Percentiles rank a stretch among this genome's conserved stretches.
Evolutionary conservation across 2,113 vertebrate species (phyloP).

Genomic region (Deroptyus accipitrinus): DNA sequence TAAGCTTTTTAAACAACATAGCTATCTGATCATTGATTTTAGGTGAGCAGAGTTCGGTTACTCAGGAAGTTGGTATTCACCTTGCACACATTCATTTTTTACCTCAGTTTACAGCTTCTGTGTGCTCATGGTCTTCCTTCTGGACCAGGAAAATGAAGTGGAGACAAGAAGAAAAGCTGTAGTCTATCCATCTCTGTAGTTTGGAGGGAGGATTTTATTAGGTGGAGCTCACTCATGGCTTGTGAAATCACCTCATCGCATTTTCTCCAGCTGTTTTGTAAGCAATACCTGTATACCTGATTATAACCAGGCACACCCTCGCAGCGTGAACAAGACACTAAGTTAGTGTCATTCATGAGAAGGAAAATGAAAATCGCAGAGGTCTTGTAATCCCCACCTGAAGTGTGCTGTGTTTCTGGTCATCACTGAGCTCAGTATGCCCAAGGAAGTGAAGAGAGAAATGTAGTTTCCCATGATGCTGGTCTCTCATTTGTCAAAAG

Average conservation of each 20-base stretch:
- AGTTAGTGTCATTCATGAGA: background rate
- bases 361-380: background rate
- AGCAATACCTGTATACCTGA: background rate
- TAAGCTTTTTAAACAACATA: background rate
- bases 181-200: background rate
- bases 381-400: background rate
- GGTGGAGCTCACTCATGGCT: background rate
- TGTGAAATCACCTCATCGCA: background rate
- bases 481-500: background rate
- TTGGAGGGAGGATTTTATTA: background rate
- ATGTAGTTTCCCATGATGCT: background rate
- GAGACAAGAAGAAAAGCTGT: background rate
- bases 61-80: background rate
- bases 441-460: background rate
- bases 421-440: background rate
- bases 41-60: background rate
- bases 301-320: background rate
- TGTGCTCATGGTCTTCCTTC: background rate
- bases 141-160: background rate
- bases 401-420: background rate
- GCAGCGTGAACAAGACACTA: background rate
- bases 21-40: constrained; percentile 12
- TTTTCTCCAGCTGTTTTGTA: background rate
- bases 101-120: background rate
- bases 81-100: background rate